Evolutionary conservation across 2,888 invertebrate genomes (phyloP).

Genomic region (Eucriotettix oculatus): DNA sequence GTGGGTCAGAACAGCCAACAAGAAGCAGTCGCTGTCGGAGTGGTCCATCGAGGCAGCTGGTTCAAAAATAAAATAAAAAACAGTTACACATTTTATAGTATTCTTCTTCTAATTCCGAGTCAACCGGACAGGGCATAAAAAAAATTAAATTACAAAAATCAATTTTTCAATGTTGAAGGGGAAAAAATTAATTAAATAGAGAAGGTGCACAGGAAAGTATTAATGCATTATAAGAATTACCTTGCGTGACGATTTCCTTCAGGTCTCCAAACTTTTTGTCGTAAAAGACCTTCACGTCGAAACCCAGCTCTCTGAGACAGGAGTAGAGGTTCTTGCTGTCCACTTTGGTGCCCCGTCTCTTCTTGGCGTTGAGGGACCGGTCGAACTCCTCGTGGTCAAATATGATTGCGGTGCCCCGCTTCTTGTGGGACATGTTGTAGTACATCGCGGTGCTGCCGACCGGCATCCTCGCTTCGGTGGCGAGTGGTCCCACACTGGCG

Average conservation of each 20-base stretch:
- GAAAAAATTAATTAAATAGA: no score
- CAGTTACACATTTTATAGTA: no score
- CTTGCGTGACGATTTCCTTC: slow-evolving; percentile 41
- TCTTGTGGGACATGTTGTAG: slow-evolving; percentile 75
- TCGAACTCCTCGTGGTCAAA: slow-evolving; percentile 82
- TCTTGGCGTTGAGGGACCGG: slow-evolving; percentile 30
- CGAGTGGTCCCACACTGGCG: no score
- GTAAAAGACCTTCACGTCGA: slow-evolving; percentile 49
- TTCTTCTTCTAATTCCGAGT: no score
- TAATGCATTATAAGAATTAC: slow-evolving; percentile 21
- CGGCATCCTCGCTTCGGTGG: slow-evolving; percentile 35
- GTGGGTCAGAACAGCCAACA: no score
- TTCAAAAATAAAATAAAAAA: no score
- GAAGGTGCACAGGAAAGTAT: no score
- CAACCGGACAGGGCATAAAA: no score
- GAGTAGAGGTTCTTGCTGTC: slow-evolving; percentile 61
- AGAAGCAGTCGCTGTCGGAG: no score
- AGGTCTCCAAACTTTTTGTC: slow-evolving; percentile 56
- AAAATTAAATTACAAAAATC: no score
- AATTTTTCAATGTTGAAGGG: no score
- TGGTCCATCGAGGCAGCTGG: no score
- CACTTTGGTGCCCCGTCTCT: slow-evolving; percentile 68
- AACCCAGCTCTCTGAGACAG: slow-evolving; percentile 47
- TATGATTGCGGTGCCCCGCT: slow-evolving; percentile 69
- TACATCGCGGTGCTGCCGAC: slow-evolving; percentile 41